These are phyloP conservation scores for Mormoops blainvillei DNA, from an alignment of 2,113 vertebrate genomes.

Conservation along the genomic window DNA sequence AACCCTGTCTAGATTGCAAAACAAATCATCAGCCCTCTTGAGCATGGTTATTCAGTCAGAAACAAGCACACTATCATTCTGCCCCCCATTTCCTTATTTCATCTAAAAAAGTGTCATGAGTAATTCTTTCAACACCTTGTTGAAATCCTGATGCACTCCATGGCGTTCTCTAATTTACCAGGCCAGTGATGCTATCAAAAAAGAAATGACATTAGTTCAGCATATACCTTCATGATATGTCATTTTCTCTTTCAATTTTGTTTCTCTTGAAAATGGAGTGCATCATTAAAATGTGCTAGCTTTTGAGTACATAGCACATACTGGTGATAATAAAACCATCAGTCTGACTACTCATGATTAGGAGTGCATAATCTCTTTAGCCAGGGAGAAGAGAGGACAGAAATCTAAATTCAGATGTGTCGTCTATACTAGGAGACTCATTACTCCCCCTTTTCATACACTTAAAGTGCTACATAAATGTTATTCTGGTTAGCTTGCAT, in stretches of 20 bases:
- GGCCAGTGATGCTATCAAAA: neutral
- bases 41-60: neutral
- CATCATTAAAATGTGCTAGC: neutral
- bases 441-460: neutral
- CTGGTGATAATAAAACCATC: neutral
- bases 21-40: neutral
- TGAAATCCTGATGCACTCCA: neutral
- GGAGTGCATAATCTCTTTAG: neutral
- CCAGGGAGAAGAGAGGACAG: neutral
- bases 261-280: neutral
- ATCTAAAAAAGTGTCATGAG: neutral
- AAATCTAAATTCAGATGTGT: neutral
- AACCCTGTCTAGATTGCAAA: neutral
- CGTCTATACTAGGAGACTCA: neutral
- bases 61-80: neutral
- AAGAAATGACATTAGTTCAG: neutral
- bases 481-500: neutral
- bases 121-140: neutral
- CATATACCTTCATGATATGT: neutral
- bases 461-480: neutral
- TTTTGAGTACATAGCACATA: neutral
- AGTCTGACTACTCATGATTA: neutral
- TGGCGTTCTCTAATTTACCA: neutral
- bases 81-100: neutral
- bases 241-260: neutral